These are phyloP conservation scores for Heliconius congener DNA, from an alignment of 1,140 invertebrate genomes.

Conservation along the genomic window DNA sequence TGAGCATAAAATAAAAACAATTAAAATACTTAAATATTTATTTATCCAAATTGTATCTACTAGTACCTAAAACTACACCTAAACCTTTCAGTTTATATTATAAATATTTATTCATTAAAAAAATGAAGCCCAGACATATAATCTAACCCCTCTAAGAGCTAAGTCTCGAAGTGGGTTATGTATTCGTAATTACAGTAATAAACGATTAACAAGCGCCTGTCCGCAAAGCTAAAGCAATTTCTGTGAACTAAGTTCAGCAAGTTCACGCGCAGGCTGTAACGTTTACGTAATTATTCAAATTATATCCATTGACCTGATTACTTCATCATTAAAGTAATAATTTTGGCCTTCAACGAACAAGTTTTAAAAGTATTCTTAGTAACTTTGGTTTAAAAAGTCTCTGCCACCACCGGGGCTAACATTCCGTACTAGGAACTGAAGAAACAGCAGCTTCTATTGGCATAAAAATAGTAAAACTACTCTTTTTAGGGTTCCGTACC, in stretches of 20 bases:
- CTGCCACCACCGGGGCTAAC: conserved; percentile 20
- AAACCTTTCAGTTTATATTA: neutral
- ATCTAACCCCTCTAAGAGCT: neutral
- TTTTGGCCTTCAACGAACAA: neutral
- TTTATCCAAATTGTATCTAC: neutral
- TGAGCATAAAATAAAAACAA: neutral
- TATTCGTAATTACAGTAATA: neutral
- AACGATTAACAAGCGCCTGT: neutral
- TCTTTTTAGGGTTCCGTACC: too few species aligned
- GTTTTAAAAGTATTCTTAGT: neutral
- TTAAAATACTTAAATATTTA: neutral
- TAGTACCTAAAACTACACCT: neutral
- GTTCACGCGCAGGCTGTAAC: neutral
- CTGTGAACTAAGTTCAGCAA: neutral
- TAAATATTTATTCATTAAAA: neutral
- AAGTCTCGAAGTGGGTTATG: neutral
- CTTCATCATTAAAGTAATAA: conserved; percentile 6
- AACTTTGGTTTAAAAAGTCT: conserved; percentile 20
- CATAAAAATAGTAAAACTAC: neutral
- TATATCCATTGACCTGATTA: conserved; percentile 12
- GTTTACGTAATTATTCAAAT: conserved; percentile 2
- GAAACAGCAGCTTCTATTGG: neutral
- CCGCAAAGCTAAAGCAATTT: neutral
- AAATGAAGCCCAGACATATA: neutral
- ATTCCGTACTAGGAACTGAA: neutral